Evolutionary conservation across 2,888 invertebrate species (phyloP).

Genomic region (Hoplodrina blanda): DNA sequence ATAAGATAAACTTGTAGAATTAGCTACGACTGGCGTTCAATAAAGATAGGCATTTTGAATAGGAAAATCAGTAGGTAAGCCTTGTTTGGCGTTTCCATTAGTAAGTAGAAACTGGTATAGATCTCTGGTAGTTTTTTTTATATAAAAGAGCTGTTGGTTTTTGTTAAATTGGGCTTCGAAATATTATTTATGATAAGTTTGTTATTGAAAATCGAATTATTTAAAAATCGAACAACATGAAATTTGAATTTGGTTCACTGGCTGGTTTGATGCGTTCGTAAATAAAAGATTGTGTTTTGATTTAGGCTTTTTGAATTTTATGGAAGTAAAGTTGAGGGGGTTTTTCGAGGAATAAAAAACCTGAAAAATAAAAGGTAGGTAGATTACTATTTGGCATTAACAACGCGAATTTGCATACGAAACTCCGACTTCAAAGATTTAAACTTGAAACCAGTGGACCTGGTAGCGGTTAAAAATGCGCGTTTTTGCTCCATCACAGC

Average conservation of each 20-base stretch:
- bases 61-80: slow-evolving; percentile 50
- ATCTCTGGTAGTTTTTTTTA: slow-evolving; percentile 22
- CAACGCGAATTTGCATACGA: not conserved
- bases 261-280: not conserved
- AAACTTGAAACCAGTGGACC: not conserved
- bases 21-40: slow-evolving; percentile 35
- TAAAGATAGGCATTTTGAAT: slow-evolving; percentile 62
- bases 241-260: not conserved
- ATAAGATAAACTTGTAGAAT: slow-evolving; percentile 41
- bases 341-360: no score
- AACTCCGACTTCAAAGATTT: not conserved
- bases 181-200: not conserved
- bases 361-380: no score
- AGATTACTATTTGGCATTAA: no score
- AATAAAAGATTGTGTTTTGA: not conserved
- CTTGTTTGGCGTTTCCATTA: slow-evolving; percentile 58
- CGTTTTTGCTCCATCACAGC: slow-evolving; percentile 44
- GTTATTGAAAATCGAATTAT: not conserved
- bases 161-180: slow-evolving; percentile 1
- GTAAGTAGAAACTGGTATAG: slow-evolving; percentile 39
- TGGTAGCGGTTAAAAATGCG: slow-evolving; percentile 20
- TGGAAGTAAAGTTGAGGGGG: no score
- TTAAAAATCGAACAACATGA: not conserved
- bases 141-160: slow-evolving; percentile 6
- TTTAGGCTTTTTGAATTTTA: no score